Evolutionary conservation across 2,113 vertebrate species (phyloP), one percentile per base, ranked within the genome.

Genomic region (Bubalus kerabau): DNA sequence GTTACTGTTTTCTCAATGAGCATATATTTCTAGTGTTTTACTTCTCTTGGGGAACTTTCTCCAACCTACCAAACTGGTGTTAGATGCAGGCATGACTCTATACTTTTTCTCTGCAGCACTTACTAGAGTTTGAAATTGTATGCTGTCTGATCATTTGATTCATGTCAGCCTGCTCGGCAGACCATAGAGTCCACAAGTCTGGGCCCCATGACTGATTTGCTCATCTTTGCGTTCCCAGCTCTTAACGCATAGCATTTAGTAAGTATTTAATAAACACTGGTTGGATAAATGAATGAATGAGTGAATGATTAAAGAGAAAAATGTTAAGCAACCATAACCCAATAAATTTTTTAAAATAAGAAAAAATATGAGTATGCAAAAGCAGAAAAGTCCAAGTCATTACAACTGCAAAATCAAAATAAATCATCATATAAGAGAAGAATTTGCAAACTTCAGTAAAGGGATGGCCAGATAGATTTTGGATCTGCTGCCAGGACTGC

Each of bases 221-320:
- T 93, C 40, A 59, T 52, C 23, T 71, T 28, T 43, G 21, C 81
- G 81, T 97, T 30, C 76, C 52, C 3, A 43, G 56, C 5, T 30
- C 46, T 62, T 64, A 76, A 43, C 52, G 6, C 36, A 30, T 7
- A 40, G 50, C 12, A 88, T 21, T 26, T n/a, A 76, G 36, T 80
- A 43, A 74, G 54, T 74, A 71, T 46, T 91, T 85, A 84, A 78
- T 85, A 93, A 89, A 62, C 46, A 7, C 19, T 90, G 67, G 40
- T 7, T 87, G 56, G 24, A 36, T 84, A 62, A n/a, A 21, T 43
- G 21, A 74, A 85, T 36, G 19, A 76, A 64, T n/a, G 56, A 48
- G 15, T 48, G 67, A 46, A 32, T 26, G 4, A 76, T 24, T 76
- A 76, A 74, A 43, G 36, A 76, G 40, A 40, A 78, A 28, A 78